phyloP scores from a whole-genome alignment of 2,113 vertebrate species.

The Neolamprologus sp. region DNA sequence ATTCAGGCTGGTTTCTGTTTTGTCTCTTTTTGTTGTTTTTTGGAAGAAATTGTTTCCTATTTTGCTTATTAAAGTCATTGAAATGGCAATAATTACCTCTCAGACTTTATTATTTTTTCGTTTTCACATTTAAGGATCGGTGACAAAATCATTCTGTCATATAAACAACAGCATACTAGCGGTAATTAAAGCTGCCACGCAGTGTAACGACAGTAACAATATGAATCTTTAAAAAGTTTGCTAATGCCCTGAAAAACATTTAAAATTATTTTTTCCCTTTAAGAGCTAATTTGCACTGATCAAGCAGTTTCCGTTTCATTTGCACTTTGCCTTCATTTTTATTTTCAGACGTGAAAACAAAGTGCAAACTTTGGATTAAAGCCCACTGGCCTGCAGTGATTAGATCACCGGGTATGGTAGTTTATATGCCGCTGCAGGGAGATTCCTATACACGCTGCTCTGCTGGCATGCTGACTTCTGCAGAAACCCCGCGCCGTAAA shows the following conservation, averaged over 20 bases:
- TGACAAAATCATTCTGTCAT: neutral
- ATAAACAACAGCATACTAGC: neutral
- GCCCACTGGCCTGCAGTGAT: slow-evolving; percentile 13
- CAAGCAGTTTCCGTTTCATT: neutral
- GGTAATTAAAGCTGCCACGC: neutral
- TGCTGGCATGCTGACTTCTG: slow-evolving; percentile 53
- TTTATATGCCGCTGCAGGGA: slow-evolving; percentile 39
- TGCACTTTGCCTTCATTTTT: neutral
- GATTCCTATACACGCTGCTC: slow-evolving; percentile 42
- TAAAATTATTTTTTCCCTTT: neutral
- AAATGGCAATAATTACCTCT: slow-evolving; percentile 89
- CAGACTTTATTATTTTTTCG: slow-evolving; percentile 61
- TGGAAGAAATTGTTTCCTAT: slow-evolving; percentile 97
- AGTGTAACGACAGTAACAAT: neutral
- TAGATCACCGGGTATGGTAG: slow-evolving; percentile 30
- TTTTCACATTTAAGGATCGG: neutral
- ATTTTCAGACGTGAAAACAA: neutral
- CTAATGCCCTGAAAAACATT: neutral
- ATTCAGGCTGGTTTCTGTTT: slow-evolving; percentile 99
- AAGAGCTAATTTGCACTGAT: neutral
- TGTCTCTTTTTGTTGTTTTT: slow-evolving; percentile 83
- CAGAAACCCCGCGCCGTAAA: slow-evolving; percentile 62
- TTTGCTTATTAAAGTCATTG: slow-evolving; percentile 99
- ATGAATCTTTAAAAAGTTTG: neutral
- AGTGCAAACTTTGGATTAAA: slow-evolving; percentile 19